Conservation (phyloP, 2,888 invertebrate species). For the Idaea biselata region DNA sequence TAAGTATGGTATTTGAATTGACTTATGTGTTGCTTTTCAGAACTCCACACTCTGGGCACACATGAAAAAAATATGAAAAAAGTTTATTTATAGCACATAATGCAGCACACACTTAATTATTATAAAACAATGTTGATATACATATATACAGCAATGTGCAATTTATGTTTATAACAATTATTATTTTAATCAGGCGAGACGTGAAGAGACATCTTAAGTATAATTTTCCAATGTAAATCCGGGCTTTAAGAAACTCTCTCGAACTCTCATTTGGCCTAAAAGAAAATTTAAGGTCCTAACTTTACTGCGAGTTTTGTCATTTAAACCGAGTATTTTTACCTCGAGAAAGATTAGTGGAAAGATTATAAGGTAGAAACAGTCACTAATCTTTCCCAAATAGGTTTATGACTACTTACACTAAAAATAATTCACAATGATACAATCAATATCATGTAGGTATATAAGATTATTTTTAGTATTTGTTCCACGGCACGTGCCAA, state of each 20-base stretch:
- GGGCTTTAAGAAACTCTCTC: conserved; percentile 54
- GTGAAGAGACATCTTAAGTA: conserved; percentile 41
- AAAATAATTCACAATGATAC: too few relatives aligned
- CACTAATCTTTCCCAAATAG: neutral
- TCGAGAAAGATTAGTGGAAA: neutral
- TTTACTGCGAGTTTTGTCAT: conserved; percentile 6
- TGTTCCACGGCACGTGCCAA: too few relatives aligned
- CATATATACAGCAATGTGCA: too few relatives aligned
- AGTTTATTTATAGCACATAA: too few relatives aligned
- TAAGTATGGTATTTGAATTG: too few relatives aligned
- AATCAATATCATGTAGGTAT: too few relatives aligned
- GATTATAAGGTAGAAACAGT: neutral
- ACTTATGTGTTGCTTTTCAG: too few relatives aligned
- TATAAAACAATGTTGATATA: too few relatives aligned
- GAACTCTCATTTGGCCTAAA: conserved; percentile 48
- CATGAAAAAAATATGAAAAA: too few relatives aligned
- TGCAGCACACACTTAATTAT: too few relatives aligned
- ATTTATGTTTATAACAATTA: neutral
- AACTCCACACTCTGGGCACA: too few relatives aligned
- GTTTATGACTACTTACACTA: neutral
- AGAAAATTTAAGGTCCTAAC: conserved; percentile 45
- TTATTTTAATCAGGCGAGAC: neutral
- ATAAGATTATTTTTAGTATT: too few relatives aligned
- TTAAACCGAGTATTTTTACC: conserved; percentile 14
- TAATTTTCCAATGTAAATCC: conserved; percentile 66